These are phyloP conservation scores for Pagetopsis macropterus DNA, from an alignment of 2,797 vertebrate species.

Conservation along the genomic window DNA sequence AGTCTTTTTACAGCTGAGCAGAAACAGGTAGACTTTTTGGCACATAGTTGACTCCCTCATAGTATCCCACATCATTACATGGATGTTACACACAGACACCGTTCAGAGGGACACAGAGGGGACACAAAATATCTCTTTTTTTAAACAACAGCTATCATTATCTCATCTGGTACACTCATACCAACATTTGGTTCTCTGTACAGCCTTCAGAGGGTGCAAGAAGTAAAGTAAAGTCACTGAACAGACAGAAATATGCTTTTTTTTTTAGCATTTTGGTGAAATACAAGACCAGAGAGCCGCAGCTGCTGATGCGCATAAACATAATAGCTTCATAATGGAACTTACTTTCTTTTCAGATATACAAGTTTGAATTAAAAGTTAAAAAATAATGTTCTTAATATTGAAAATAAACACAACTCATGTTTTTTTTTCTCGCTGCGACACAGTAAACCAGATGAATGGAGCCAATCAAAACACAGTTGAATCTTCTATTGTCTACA, in stretches of 20 bases:
- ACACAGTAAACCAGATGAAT: not conserved
- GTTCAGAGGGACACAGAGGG: slow-evolving; percentile 30
- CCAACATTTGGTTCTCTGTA: slow-evolving; percentile 12
- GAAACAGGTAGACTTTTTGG: slow-evolving; percentile 57
- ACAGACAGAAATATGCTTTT: not conserved
- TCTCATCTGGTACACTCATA: not conserved
- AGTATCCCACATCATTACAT: slow-evolving; percentile 28
- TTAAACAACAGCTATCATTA: not conserved
- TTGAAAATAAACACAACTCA: slow-evolving; percentile 7
- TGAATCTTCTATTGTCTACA: not conserved
- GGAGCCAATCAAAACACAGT: not conserved
- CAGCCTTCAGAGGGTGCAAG: slow-evolving; percentile 23
- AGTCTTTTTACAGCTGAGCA: slow-evolving; percentile 32
- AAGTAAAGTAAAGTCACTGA: not conserved
- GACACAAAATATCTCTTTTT: not conserved
- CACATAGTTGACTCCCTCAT: slow-evolving; percentile 38
- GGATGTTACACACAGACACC: slow-evolving; percentile 31
- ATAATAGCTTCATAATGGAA: not conserved
- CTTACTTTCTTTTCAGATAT: not conserved
- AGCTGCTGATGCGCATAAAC: slow-evolving; percentile 12
- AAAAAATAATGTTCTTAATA: not conserved
- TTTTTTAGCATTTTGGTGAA: slow-evolving; percentile 6
- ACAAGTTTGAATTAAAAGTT: not conserved
- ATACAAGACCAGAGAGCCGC: not conserved
- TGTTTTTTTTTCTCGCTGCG: not conserved